Percentiles rank a stretch among this genome's conserved stretches.
phyloP scores from a whole-genome alignment of 1,140 invertebrate species.

The Achatina immaculata region DNA sequence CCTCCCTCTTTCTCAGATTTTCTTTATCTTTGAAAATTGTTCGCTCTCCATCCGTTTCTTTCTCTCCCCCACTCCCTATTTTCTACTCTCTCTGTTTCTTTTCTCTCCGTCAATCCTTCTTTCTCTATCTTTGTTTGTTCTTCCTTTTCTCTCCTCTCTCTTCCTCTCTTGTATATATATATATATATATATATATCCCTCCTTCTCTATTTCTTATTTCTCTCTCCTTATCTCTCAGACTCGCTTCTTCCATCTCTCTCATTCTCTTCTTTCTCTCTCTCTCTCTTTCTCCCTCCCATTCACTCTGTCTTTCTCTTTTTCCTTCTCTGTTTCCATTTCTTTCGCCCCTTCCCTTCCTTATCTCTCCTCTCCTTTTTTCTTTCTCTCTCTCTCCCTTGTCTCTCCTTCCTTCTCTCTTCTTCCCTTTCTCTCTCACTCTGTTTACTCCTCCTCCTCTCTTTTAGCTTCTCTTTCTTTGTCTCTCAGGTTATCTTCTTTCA shows the following conservation, averaged over 20 bases:
- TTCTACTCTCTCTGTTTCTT: neutral
- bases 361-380: neutral
- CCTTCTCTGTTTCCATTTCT: neutral
- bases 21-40: neutral
- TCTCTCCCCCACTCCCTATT: no score
- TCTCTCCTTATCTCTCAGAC: neutral
- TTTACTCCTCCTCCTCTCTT: neutral
- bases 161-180: no score
- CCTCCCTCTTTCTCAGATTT: slow-evolving; percentile 14
- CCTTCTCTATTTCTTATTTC: slow-evolving; percentile 6
- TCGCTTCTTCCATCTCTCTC: slow-evolving; percentile 19
- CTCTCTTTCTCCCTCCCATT: slow-evolving; percentile 32
- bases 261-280: slow-evolving; percentile 31
- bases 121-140: no score
- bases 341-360: neutral
- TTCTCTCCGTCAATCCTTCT: neutral
- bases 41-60: no score
- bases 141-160: no score
- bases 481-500: no score
- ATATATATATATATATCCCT: no score
- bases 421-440: neutral
- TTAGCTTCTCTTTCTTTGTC: neutral
- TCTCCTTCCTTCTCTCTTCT: no score
- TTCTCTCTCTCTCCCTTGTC: no score
- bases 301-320: slow-evolving; percentile 37